These are phyloP conservation scores for Odocoileus hemionus DNA, from an alignment of 2,113 vertebrate genomes.

Conservation along the genomic window DNA sequence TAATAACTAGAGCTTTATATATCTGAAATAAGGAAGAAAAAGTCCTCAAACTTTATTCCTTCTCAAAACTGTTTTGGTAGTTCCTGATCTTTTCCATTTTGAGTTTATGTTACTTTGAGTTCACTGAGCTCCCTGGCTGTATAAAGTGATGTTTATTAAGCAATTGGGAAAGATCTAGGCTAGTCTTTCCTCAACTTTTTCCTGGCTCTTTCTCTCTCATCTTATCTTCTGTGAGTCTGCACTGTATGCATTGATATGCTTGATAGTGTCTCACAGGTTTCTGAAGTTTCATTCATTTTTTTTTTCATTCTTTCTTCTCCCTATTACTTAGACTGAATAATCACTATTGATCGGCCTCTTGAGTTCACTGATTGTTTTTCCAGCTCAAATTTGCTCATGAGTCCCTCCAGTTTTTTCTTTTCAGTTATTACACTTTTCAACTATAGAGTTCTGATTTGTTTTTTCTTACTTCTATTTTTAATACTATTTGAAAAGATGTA, in stretches of 20 bases:
- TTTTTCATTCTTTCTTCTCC: neutral
- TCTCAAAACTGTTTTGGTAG: neutral
- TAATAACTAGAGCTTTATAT: neutral
- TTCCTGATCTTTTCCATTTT: neutral
- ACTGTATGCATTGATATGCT: neutral
- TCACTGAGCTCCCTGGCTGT: neutral
- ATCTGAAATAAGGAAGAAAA: neutral
- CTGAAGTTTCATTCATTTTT: neutral
- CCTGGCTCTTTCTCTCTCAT: neutral
- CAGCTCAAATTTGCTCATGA: neutral
- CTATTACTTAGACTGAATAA: neutral
- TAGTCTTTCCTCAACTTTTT: neutral
- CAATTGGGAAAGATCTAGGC: neutral
- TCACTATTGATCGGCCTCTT: neutral
- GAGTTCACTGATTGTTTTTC: neutral
- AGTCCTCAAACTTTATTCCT: neutral
- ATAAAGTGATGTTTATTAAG: neutral
- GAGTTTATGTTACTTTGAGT: neutral
- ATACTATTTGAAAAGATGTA: neutral
- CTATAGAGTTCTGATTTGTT: neutral
- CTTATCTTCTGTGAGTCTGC: neutral
- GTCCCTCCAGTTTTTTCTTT: neutral
- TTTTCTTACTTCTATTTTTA: neutral
- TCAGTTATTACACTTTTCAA: neutral
- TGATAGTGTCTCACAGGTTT: neutral